Evolutionary conservation across 2,113 vertebrate species (phyloP), one percentile per base, ranked within the genome.

Genomic region (Proteles cristata): DNA sequence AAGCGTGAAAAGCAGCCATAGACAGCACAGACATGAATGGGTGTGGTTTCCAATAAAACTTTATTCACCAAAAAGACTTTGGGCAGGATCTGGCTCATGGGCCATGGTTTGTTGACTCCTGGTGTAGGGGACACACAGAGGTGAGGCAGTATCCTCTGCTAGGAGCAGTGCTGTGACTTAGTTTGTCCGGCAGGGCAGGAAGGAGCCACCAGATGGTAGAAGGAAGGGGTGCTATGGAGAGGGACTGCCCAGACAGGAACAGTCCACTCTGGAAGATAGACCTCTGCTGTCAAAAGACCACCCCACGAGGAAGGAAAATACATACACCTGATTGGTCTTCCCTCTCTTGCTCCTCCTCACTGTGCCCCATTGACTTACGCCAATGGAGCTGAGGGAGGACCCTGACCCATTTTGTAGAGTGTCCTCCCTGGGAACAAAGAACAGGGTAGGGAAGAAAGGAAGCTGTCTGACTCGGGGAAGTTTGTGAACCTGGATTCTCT

Each of bases 231-330:
- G 2, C 50, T 35, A n/a, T 10, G 5, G 33, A 89, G 50, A 16
- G 1, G 39, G 71, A 61, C 31, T 45, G 19, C 39, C 19, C 33
- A 90, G 85, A 84, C 5, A 39, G 63, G 31, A 50, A 17, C 68
- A 5, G 0, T 28, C 10, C 1, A 19, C 5, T 11, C 31, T 14
- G 2, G 39, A 61, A 39, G 55, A 50, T 11, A 50, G 45, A 58
- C 31, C 21, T 50, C 1, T 33, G 4, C 23, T 6, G 8, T 53
- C 26, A 16, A 68, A 39, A 84, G 74, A 17, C 25, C 12, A 2
- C 23, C 21, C 26, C 26, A 10, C 19, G 11, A 33, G 35, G 35
- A 76, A 15, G 68, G 48, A 33, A 11, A 35, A 8, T 39, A 50
- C 4, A 19, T 26, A 15, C 26, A 25, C n/a, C 5, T 43, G 43